Evolutionary conservation across 2,888 invertebrate species (phyloP).

Genomic region (Mystacides longicornis): DNA sequence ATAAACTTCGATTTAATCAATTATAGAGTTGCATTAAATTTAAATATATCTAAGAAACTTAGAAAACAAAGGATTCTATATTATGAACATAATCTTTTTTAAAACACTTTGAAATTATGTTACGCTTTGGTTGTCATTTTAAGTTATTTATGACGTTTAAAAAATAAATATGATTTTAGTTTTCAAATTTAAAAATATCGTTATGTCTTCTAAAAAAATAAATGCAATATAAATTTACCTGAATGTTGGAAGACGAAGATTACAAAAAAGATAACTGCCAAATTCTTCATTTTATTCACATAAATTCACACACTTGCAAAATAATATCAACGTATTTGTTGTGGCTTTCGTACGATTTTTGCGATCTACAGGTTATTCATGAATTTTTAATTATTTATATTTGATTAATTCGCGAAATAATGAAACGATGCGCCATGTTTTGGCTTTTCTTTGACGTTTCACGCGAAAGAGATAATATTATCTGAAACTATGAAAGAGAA

Average conservation of each 20-base stretch:
- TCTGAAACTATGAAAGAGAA: background rate
- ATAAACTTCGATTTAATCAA: too few species aligned
- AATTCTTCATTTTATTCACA: slow-evolving; percentile 11
- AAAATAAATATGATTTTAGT: background rate
- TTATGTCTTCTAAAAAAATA: background rate
- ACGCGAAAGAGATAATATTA: slow-evolving; percentile 7
- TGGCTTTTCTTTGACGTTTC: slow-evolving; percentile 20
- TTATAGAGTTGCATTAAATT: too few species aligned
- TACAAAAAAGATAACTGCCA: slow-evolving; percentile 10
- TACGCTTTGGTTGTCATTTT: too few species aligned
- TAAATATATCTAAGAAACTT: too few species aligned
- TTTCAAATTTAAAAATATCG: too few species aligned
- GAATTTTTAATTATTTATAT: slow-evolving; percentile 1
- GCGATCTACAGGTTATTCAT: slow-evolving; percentile 10
- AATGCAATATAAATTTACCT: slow-evolving; percentile 7
- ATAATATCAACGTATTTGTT: background rate
- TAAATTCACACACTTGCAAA: background rate
- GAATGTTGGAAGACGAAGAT: slow-evolving; percentile 12
- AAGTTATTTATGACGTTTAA: too few species aligned
- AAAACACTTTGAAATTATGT: too few species aligned
- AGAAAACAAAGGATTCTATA: too few species aligned
- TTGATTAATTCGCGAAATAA: slow-evolving; percentile 1
- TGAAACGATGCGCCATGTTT: slow-evolving; percentile 18
- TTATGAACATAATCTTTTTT: too few species aligned
- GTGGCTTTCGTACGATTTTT: too few species aligned